Evolutionary conservation across 2,888 invertebrate genomes (phyloP), one percentile per base, ranked within the genome.

Genomic region (Arge pagana): DNA sequence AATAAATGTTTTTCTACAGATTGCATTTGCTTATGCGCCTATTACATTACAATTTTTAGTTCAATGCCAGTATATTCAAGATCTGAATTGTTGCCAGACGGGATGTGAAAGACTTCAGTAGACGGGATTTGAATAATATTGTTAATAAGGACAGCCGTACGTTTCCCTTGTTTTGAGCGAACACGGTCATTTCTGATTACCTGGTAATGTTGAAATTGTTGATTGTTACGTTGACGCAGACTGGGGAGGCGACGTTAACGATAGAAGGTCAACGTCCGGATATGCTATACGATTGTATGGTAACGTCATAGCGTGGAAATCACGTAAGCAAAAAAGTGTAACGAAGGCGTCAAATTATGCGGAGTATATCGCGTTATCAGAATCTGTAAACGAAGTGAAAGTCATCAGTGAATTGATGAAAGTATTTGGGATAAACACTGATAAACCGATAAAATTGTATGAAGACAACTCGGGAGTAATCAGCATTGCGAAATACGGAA

Each of bases 291-390:
- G 45, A 1, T 10, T 52, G 16, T 43, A 39, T 18, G 26, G 26
- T 4, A 35, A 41, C n/a, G 39, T 30, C 16, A 36, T 55, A 24
- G 43, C 45, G 6, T 55, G 52, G 52, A 18, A 10, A 8, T 50
- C 55, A 18, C 21, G 40, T 3, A 50, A 50, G 19, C 56, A 56
- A 28, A 30, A 35, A n/a, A 11, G 15, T 15, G 36, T n/a, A n/a
- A n/a, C n/a, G n/a, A n/a, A n/a, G n/a, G n/a, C n/a, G n/a, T n/a
- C n/a, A n/a, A n/a, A n/a, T 50, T 19, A 52, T 23, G 52, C 54
- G 23, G 53, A 53, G 33, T 56, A 45, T 40, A 48, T 50, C n/a
- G 52, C 52, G 3, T n/a, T 48, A 13, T 49, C 52, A 19, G 30
- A 48, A 33, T 49, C 48, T n/a, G 42, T 48, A 13, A 40, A 45